Conservation (phyloP, 2,797 vertebrate species). For the Gymnoscopelus microlampas region DNA sequence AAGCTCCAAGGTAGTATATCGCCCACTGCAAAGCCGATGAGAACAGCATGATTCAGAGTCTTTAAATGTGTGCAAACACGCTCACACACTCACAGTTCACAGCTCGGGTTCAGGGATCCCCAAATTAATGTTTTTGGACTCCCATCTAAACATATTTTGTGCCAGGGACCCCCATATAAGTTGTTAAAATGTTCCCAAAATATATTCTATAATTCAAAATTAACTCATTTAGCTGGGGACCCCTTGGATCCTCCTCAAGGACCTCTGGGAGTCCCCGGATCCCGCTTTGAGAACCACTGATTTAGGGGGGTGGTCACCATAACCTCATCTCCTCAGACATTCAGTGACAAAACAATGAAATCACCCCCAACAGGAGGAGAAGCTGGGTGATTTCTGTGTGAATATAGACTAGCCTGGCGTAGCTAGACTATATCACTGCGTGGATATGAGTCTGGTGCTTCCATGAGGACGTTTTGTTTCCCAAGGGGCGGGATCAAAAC, state of each 20-base stretch:
- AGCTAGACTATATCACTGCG: too few relatives aligned
- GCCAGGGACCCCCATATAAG: too few relatives aligned
- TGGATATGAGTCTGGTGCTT: too few relatives aligned
- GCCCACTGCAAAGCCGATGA: constrained; percentile 50
- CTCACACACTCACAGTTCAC: constrained; percentile 35
- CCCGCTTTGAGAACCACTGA: not conserved
- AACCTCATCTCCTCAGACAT: constrained; percentile 35
- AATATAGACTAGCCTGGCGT: too few relatives aligned
- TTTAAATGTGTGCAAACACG: constrained; percentile 24
- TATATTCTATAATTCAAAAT: too few relatives aligned
- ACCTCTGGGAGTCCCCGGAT: too few relatives aligned
- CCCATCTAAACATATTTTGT: too few relatives aligned
- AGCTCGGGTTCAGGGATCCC: constrained; percentile 31
- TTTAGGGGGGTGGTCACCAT: constrained; percentile 25
- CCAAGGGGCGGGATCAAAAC: too few relatives aligned
- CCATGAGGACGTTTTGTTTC: too few relatives aligned
- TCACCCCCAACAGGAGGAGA: constrained; percentile 47
- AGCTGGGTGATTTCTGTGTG: constrained; percentile 45
- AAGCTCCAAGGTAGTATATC: constrained; percentile 56
- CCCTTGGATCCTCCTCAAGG: constrained; percentile 13
- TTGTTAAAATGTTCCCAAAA: too few relatives aligned
- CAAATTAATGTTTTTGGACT: too few relatives aligned
- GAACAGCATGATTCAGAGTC: constrained; percentile 37
- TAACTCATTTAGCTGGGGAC: constrained; percentile 32
- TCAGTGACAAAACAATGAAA: constrained; percentile 47